Evolutionary conservation across 2,888 invertebrate genomes (phyloP).

Genomic region (Sepiola atlantica): DNA sequence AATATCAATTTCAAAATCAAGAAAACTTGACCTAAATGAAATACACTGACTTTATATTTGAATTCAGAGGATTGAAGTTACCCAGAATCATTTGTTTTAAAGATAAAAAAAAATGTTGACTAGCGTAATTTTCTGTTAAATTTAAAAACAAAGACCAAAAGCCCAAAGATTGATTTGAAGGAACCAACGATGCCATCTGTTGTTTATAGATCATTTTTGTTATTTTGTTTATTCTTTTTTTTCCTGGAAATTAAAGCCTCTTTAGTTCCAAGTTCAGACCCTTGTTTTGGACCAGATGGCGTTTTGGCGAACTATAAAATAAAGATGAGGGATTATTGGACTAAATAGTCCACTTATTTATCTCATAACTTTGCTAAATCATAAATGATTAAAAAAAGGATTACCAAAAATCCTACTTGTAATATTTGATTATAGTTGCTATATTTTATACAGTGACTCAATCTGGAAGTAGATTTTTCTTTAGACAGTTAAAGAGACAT

Average conservation of each 20-base stretch:
- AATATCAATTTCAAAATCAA: too few species aligned
- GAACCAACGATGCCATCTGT: background rate
- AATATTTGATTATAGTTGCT: background rate
- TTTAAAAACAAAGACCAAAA: background rate
- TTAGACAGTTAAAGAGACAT: background rate
- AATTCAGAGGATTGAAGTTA: too few species aligned
- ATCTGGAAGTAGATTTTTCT: background rate
- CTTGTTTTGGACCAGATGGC: background rate
- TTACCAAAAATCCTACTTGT: background rate
- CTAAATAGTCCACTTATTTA: background rate
- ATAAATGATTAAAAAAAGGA: background rate
- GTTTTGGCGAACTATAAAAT: background rate
- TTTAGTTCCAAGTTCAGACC: background rate
- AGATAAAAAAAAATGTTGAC: too few species aligned
- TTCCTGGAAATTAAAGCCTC: background rate
- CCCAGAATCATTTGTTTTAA: too few species aligned
- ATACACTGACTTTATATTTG: too few species aligned
- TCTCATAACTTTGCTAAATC: background rate
- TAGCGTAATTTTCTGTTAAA: background rate
- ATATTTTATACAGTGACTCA: constrained; percentile 32
- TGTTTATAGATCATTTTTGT: background rate
- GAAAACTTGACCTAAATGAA: too few species aligned
- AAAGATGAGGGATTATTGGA: background rate
- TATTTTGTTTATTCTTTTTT: background rate
- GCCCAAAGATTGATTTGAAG: background rate